phyloP scores from a whole-genome alignment of 2,113 vertebrate genomes.

The Cochlearius cochlearius region DNA sequence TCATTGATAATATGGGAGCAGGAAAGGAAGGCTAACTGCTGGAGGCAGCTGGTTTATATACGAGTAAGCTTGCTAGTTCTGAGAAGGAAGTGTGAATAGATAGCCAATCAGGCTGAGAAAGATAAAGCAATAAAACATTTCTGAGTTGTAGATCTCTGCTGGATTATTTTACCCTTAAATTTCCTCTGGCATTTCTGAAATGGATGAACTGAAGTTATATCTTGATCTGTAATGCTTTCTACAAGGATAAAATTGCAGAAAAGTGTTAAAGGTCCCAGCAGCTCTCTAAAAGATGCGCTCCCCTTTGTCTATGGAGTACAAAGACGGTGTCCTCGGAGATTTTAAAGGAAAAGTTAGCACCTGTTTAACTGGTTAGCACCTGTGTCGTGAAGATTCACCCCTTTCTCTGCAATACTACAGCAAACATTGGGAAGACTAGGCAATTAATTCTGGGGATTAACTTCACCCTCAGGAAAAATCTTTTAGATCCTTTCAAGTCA shows the following conservation, averaged over 20 bases:
- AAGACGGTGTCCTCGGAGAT: not conserved
- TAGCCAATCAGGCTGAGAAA: not conserved
- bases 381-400: not conserved
- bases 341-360: not conserved
- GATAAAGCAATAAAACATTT: not conserved
- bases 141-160: not conserved
- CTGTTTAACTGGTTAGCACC: not conserved
- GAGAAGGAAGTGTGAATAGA: not conserved
- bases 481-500: not conserved
- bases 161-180: not conserved
- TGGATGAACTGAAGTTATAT: not conserved
- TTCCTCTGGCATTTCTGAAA: not conserved
- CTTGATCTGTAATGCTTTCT: not conserved
- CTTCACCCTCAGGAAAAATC: not conserved
- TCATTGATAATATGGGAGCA: fast-evolving
- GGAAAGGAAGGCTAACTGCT: not conserved
- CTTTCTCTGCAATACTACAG: not conserved
- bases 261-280: not conserved
- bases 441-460: not conserved
- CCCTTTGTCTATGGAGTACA: not conserved
- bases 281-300: not conserved
- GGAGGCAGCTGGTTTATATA: not conserved
- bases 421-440: not conserved
- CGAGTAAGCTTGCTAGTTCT: not conserved
- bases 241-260: not conserved